Percentiles rank a stretch among this genome's conserved stretches.
Evolutionary conservation across 2,797 vertebrate genomes (phyloP).

Genomic region (Hemitrygon akajei): DNA sequence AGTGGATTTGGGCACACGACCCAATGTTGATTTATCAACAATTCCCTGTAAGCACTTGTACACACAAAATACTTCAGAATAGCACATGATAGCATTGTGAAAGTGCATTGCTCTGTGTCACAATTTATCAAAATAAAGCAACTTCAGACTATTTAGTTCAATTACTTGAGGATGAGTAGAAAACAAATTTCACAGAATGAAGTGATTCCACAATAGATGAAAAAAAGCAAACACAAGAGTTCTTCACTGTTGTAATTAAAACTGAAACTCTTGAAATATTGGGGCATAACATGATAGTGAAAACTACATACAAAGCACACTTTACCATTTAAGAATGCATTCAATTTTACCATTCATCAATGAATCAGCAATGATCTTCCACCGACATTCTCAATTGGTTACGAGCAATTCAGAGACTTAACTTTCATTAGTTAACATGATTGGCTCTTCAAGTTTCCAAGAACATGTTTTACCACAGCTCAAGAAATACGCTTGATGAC

Average conservation of each 20-base stretch:
- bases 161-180: neutral
- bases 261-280: neutral
- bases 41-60: neutral
- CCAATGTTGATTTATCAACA: neutral
- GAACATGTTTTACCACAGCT: neutral
- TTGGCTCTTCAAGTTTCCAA: neutral
- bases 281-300: neutral
- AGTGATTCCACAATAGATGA: neutral
- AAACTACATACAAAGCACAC: neutral
- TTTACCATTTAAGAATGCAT: slow-evolving; percentile 3
- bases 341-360: neutral
- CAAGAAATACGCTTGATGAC: neutral
- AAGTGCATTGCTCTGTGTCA: neutral
- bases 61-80: neutral
- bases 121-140: neutral
- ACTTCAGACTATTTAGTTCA: neutral
- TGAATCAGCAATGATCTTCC: neutral
- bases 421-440: too few relatives aligned
- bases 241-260: slow-evolving; percentile 11
- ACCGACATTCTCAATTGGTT: neutral
- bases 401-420: neutral
- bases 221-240: neutral
- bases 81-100: neutral
- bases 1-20: neutral
- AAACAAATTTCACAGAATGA: neutral